Evolutionary conservation across 2,797 vertebrate species (phyloP), one percentile per base, ranked within the genome.

Genomic region (Anguilla pacifica): DNA sequence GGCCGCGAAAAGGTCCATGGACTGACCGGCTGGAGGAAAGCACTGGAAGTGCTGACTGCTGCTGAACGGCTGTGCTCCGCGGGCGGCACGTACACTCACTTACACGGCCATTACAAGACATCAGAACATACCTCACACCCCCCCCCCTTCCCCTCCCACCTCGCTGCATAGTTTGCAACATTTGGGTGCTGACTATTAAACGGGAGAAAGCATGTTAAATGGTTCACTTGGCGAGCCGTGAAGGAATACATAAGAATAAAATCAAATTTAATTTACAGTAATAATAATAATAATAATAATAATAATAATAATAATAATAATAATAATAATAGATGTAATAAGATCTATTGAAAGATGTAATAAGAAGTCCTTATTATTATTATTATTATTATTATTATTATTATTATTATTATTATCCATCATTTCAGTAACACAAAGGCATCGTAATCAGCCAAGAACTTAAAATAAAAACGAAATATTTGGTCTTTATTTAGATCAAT

Each of bases 111-210:
- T 91, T 87, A 90, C 81, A 93, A 93, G 91, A 91, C 92, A 92
- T 88, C 92, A 93, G 94, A 94, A 95, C 51, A 51, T 94, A 93
- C 93, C 91, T 90, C 91, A 94, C 93, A 91, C 94, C 91, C 93
- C 88, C 91, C 91, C 88, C 90, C 88, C 90, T 67, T 94, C 55
- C 55, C 15, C 15, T 17, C 55, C 15, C 55, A 13, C 11, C 51
- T 11, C 51, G 7, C 51, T 53, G 11, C 91, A 87, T 92, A 94
- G 93, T 91, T 89, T 94, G 95, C 94, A 89, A 91, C 95, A 91
- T 51, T 19, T 46, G 31, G 6, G 67, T 46, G 67, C 67, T 31
- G 39, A 6, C 6, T 49, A 19, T n/a, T 81, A 81, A 77, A 77
- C 43, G 10, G 83, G n/a, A 35, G n/a, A 46, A 82, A 59, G 25